A percentile compares a stretch with the other conserved stretches of the same genome.
These are phyloP conservation scores for Brevimyrus niger DNA, from an alignment of 2,113 vertebrate genomes.

Conservation along the genomic window DNA sequence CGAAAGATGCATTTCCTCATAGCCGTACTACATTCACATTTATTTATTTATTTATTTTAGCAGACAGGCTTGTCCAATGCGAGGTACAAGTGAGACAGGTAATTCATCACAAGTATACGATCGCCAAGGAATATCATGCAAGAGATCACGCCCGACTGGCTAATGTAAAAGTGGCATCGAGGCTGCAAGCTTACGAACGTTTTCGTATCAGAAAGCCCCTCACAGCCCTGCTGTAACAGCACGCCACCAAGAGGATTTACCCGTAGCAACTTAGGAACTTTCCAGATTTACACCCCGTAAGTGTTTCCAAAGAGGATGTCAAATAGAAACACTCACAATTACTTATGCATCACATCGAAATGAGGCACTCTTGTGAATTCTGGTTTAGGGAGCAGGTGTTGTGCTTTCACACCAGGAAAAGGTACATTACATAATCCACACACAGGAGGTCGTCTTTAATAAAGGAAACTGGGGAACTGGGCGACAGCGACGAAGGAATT, in stretches of 20 bases:
- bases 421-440: not conserved
- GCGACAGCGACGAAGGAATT: not conserved
- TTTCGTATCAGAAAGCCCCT: constrained; percentile 34
- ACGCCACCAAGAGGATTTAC: constrained; percentile 12
- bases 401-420: not conserved
- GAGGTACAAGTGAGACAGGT: not conserved
- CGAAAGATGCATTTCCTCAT: not conserved
- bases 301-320: constrained; percentile 37
- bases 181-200: constrained; percentile 37
- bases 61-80: not conserved
- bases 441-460: not conserved
- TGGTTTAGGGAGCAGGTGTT: not conserved
- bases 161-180: not conserved
- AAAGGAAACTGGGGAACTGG: not conserved
- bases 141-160: constrained; percentile 2
- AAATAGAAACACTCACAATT: constrained; percentile 36
- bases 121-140: not conserved
- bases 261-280: not conserved
- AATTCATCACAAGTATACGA: not conserved
- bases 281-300: constrained; percentile 23
- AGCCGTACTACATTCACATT: not conserved
- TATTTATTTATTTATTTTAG: not conserved
- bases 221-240: constrained; percentile 12
- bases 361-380: not conserved
- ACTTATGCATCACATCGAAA: not conserved